phyloP scores from a whole-genome alignment of 2,888 invertebrate genomes.

The Celastrina argiolus region DNA sequence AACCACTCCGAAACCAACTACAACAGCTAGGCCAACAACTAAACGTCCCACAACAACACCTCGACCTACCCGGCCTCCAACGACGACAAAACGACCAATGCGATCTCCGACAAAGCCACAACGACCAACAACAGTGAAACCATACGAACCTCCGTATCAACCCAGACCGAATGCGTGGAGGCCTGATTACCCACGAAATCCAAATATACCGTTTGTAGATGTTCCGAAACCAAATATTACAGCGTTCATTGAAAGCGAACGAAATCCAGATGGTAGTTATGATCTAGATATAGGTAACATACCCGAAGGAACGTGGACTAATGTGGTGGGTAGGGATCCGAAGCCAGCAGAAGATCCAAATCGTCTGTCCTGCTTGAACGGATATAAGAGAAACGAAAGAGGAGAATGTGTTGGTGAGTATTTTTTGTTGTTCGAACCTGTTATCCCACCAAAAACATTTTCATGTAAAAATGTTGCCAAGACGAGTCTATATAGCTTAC shows the following conservation, averaged over 20 bases:
- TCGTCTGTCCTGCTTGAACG: slow-evolving; percentile 64
- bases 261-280: slow-evolving; percentile 42
- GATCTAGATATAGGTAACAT: slow-evolving; percentile 45
- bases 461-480: too few species aligned
- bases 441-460: too few species aligned
- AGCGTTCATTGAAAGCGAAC: slow-evolving; percentile 41
- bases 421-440: too few species aligned
- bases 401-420: slow-evolving; percentile 78
- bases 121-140: slow-evolving; percentile 27
- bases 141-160: slow-evolving; percentile 16
- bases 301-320: slow-evolving; percentile 51
- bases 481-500: too few species aligned
- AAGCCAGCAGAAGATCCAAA: slow-evolving; percentile 49
- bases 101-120: slow-evolving; percentile 30
- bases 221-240: slow-evolving; percentile 38
- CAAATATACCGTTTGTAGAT: slow-evolving; percentile 32
- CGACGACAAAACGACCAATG: slow-evolving; percentile 30
- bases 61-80: too few species aligned
- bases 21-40: slow-evolving; percentile 24
- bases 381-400: slow-evolving; percentile 71
- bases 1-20: slow-evolving; percentile 20
- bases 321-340: slow-evolving; percentile 42
- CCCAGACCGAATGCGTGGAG: slow-evolving; percentile 26
- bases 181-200: slow-evolving; percentile 31
- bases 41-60: slow-evolving; percentile 30